Base-by-base conservation (phyloP, 2,888 invertebrate species). In the Hemaris fuciformis region DNA sequence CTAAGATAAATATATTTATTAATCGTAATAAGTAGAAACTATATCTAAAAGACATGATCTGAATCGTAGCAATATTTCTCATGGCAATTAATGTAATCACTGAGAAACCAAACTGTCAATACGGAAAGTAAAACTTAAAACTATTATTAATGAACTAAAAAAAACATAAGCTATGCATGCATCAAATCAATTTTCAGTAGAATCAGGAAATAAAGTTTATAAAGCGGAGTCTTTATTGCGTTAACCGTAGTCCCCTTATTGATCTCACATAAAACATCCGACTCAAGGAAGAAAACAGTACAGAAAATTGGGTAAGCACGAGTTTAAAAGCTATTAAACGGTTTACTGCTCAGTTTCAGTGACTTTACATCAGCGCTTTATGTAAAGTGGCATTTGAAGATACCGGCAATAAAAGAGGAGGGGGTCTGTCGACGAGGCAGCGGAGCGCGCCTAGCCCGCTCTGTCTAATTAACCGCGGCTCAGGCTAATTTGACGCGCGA, bases 401-500 rank as follows among this genome's bases (percentile, higher is more conserved):
- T 57, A 66, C 58, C 60, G 63, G 63, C 69, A 61, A 66, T 61
- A 38, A 46, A 45, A 70, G 67, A 68, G 73, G 70, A 67, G 68
- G 72, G 73, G 70, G 71, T n/a, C n/a, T n/a, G n/a, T n/a, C n/a
- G 27, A 8, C 48, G 48, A 48, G 25, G 25, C 15, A n/a, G 38
- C 13, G 38, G 38, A n/a, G 46, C 10, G 27, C 59, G 63, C 59
- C 62, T 58, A 64, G 61, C 61, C 63, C 62, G 71, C 81, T 73
- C 81, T 80, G 86, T 87, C 89, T 91, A 91, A 92, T 91, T 91
- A 91, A 87, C 80, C 83, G 83, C 82, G 80, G 82, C 75, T 79
- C 75, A 77, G 78, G 83, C 89, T 92, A 91, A 92, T 92, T 91
- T 91, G 91, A 91, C 89, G 87, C 89, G 84, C 77, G 87, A 83